Evolutionary conservation across 2,888 invertebrate genomes (phyloP), one percentile per base, ranked within the genome.

Genomic region (Mycogona germanica): DNA sequence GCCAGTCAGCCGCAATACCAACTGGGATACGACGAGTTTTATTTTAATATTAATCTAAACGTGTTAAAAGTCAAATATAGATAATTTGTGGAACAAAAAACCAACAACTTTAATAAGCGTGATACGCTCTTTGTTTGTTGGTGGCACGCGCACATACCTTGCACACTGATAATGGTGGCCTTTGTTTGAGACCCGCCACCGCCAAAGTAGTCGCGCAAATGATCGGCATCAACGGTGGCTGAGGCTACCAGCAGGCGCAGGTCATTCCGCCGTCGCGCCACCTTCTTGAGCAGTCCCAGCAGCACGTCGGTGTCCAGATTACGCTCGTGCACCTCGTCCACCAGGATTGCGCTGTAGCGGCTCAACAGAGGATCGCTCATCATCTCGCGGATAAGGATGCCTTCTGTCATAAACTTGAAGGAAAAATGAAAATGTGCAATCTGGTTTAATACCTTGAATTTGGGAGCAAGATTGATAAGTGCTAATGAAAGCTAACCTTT

Each of bases 321-420:
- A 41, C 97, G 75, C 70, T 98, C 97, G 66, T 98, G 98, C 0
- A 92, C 95, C 75, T 96, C 95, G 66, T 96, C 95, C 32, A 96
- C 72, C 64, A 96, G 82, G 2, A 97, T 79, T 1, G 86, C 84
- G 41, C 82, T 79, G 68, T 97, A 98, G 62, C 82, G 82, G 62
- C 84, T 82, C 2, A 98, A 74, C 7, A 98, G 72, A 0, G 97
- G 98, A 66, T 98, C 96, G 0, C 80, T 78, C 76, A 97, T 87
- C 78, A 98, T 87, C 73, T 98, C 97, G 21, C 93, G 75, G 2
- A 98, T 74, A 26, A 98, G 69, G 55, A 97, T 85, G 0, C 97
- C 97, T 72, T 98, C 97, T 0, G 97, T 97, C 81, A 98, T 82
- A 64, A 84, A 97, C 86, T 91, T 72, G 12, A 70, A 68, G n/a